Percentiles rank a stretch among this genome's conserved stretches.
These are phyloP conservation scores for Sisyra nigra DNA, from an alignment of 2,888 invertebrate genomes.

Conservation along the genomic window DNA sequence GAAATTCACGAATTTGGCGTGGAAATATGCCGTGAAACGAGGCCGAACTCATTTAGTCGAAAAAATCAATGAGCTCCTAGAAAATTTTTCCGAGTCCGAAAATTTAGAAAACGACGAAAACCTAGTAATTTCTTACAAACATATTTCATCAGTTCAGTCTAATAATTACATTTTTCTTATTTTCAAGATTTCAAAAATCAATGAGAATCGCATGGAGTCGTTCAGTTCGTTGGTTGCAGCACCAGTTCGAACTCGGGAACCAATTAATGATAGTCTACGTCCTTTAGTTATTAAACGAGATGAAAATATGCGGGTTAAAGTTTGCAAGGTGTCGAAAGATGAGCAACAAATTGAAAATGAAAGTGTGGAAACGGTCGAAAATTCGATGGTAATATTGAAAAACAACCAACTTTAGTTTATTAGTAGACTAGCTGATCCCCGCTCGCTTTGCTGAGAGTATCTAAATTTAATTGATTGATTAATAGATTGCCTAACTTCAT, in stretches of 20 bases:
- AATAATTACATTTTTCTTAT: conserved; percentile 1
- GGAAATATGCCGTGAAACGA: conserved; percentile 73
- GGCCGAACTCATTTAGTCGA: conserved; percentile 65
- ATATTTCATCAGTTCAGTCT: background rate
- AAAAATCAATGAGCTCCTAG: conserved; percentile 47
- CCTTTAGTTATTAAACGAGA: background rate
- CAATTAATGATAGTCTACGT: background rate
- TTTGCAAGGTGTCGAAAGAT: background rate
- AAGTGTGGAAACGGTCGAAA: too few species aligned
- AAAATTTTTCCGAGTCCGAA: conserved; percentile 23
- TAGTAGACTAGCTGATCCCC: too few species aligned
- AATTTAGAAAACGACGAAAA: background rate
- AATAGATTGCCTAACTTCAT: too few species aligned
- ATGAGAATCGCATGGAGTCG: background rate
- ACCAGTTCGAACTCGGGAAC: background rate
- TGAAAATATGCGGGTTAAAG: background rate
- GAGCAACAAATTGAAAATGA: background rate
- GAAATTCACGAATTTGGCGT: conserved; percentile 62
- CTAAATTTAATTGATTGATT: too few species aligned
- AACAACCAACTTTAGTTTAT: too few species aligned
- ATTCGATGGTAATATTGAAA: too few species aligned
- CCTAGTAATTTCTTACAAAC: background rate
- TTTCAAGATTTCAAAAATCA: background rate
- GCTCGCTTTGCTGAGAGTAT: too few species aligned
- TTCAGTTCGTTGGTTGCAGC: background rate